Evolutionary conservation across 1,140 invertebrate genomes (phyloP), one percentile per base, ranked within the genome.

Genomic region (Eumaeus atala): DNA sequence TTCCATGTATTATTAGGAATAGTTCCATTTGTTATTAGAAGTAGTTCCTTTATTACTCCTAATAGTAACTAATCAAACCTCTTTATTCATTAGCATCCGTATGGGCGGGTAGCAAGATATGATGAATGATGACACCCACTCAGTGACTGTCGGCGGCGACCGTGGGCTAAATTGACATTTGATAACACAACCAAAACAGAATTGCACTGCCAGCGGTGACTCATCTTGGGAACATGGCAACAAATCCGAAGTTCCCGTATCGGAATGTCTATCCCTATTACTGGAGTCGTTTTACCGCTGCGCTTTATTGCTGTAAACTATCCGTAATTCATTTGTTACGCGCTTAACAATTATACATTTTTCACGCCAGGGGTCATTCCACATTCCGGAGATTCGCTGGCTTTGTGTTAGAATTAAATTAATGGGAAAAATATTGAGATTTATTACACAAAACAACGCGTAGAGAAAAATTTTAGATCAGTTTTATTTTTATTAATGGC

Each of bases 341-440:
- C 58, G 52, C 64, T 56, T 62, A 59, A 48, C 60, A 65, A 68
- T 68, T 68, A 68, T 65, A 57, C 54, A 68, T 68, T 68, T 61
- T 50, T 51, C 57, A 65, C 56, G 66, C 56, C 28, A 57, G 2
- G n/a, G n/a, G 2, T 52, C 40, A 28, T 57, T 51, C 53, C 44
- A 42, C 17, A 62, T 61, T 62, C 50, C 51, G 37, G 40, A 54
- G 56, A 58, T 59, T 50, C 54, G 52, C 54, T 57, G 50, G 47
- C 28, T 37, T 51, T 58, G 37, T 52, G 48, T 50, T 14, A 14
- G 36, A 14, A 16, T 28, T 28, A 28, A 2, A 28, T 6, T 28
- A 28, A 28, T 28, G 21, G 21, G 21, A 28, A 6, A 28, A 28
- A 28, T 1, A 16, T 40, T 12, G 8, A 14, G 14, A 44, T 44